Evolutionary conservation across 2,797 vertebrate species (phyloP), one percentile per base, ranked within the genome.

Genomic region (Heliangelus exortis): DNA sequence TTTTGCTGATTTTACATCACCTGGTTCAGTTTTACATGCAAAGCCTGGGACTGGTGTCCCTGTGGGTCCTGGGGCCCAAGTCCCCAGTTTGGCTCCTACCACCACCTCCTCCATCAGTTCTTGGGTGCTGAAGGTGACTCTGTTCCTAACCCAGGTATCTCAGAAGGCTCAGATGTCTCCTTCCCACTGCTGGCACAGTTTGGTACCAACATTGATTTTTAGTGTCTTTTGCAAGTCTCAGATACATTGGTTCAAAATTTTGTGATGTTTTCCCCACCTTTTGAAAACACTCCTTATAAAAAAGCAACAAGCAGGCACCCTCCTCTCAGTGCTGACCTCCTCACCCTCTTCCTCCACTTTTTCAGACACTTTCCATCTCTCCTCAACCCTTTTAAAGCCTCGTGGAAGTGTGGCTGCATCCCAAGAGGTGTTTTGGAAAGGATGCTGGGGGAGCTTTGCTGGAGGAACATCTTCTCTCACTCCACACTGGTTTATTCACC

Each of bases 81-180:
- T 20, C 20, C 45, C 45, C 19, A 20, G 18, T 3, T 10, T 2
- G 9, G 20, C 39, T 47, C 39, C 1, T 0, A 15, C 2, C 0
- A 0, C 13, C 53, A 53, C 47, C 39, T 71, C 20, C 45, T 55
- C 62, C 34, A 1, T 5, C 75, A 22, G 8, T 26, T 54, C 19
- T 1, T 3, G 3, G 59, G 18, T 21, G 28, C 77, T 12, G 0
- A 33, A 19, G 21, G 15, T 33, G 58, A 18, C 34, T 4, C 0
- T 5, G 21, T 12, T 50, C 65, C 78, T 36, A 2, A 17, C 8
- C 28, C 51, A 23, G 29, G 13, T 23, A 4, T 20, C 53, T 16
- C n/a, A 7, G 20, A 23, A 33, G 26, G n/a, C 33, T 23, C 45
- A 43, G 4, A 19, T 22, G 53, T 31, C 57, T n/a, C 16, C 50